A percentile compares a stretch with the other conserved stretches of the same genome.
Conservation (phyloP, 1,140 invertebrate genomes). For the Orchestia grillus region DNA sequence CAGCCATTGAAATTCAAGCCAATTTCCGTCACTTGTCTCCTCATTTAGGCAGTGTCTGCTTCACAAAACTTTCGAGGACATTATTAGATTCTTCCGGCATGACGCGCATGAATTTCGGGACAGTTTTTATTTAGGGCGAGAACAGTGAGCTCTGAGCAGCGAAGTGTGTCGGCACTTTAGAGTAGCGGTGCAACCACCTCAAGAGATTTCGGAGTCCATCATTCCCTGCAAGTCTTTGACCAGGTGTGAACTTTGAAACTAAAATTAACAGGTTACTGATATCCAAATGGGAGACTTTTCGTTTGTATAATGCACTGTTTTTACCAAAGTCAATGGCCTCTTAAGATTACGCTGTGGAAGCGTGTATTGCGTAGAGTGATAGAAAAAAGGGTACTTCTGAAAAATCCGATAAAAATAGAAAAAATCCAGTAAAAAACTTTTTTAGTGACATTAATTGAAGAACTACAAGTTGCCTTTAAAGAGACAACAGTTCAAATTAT, state of each 20-base stretch:
- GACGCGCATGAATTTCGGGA: neutral
- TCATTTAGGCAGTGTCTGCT: conserved; percentile 3
- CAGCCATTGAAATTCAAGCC: conserved; percentile 18
- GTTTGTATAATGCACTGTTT: neutral
- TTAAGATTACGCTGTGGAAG: neutral
- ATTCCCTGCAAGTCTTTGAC: neutral
- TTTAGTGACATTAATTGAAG: no score
- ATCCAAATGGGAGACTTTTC: neutral
- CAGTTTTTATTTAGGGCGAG: neutral
- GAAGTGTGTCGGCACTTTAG: neutral
- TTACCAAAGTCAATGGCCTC: neutral
- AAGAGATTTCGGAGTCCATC: neutral
- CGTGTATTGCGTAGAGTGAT: neutral
- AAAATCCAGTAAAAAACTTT: no score
- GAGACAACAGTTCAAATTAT: no score
- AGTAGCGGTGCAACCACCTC: neutral
- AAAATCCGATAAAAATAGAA: no score
- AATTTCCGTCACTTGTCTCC: conserved; percentile 8
- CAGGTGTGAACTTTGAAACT: neutral
- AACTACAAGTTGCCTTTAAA: no score
- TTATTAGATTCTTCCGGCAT: conserved; percentile 17
- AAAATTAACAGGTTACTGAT: neutral
- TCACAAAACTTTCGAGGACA: neutral
- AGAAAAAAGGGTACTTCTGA: no score
- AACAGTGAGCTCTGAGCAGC: neutral